phyloP scores from a whole-genome alignment of 2,797 vertebrate species.

The Picus viridis region DNA sequence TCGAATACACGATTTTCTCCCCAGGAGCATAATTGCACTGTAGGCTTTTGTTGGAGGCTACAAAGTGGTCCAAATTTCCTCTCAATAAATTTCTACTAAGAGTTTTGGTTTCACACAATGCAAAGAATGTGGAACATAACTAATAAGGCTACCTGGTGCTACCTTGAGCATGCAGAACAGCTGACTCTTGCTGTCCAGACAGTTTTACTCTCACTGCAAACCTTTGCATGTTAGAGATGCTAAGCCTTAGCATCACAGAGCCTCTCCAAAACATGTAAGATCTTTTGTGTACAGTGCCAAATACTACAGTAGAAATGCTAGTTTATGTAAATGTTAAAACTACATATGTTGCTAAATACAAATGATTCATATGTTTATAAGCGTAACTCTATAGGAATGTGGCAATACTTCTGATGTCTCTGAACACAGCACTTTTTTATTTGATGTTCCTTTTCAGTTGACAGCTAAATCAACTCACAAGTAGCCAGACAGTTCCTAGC shows the following conservation, averaged over 20 bases:
- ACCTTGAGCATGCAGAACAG: not conserved
- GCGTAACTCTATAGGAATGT: not conserved
- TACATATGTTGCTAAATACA: slow-evolving; percentile 23
- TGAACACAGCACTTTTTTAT: slow-evolving; percentile 15
- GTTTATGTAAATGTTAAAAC: not conserved
- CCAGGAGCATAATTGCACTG: not conserved
- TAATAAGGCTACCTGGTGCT: not conserved
- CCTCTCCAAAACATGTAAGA: not conserved
- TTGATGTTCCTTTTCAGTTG: slow-evolving; percentile 21
- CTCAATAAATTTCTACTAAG: not conserved
- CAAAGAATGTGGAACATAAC: not conserved
- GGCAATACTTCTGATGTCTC: not conserved
- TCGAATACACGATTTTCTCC: not conserved
- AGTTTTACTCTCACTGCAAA: not conserved
- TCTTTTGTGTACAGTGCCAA: not conserved
- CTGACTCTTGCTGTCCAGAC: not conserved
- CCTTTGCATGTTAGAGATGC: not conserved
- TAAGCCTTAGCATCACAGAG: not conserved
- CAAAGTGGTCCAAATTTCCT: not conserved
- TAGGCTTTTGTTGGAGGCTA: not conserved
- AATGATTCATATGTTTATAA: slow-evolving; percentile 13
- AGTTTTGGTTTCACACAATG: not conserved
- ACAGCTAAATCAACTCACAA: slow-evolving; percentile 37
- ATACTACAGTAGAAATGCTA: not conserved
- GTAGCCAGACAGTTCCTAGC: not conserved